These are phyloP conservation scores for Squalus acanthias DNA, from an alignment of 2,797 vertebrate species.

Conservation along the genomic window DNA sequence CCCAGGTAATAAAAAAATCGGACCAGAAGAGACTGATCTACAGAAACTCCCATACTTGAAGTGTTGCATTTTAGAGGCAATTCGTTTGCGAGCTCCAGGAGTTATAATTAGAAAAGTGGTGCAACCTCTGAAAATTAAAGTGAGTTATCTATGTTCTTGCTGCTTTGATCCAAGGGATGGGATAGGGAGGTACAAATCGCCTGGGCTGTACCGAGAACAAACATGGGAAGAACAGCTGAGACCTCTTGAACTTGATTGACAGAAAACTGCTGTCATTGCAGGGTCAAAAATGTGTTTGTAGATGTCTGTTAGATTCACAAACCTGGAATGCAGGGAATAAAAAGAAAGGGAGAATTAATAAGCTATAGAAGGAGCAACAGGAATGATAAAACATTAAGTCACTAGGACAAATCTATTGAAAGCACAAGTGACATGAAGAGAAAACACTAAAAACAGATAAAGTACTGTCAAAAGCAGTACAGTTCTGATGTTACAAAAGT, in stretches of 20 bases:
- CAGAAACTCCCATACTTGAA: conserved; percentile 61
- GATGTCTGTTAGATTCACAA: background rate
- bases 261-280: background rate
- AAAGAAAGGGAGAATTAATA: background rate
- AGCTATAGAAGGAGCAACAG: background rate
- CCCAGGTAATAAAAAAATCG: conserved; percentile 57
- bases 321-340: background rate
- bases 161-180: background rate
- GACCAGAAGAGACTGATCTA: conserved; percentile 57
- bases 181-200: background rate
- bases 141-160: conserved; percentile 44
- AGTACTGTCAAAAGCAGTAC: background rate
- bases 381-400: background rate
- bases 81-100: conserved; percentile 64
- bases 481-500: background rate
- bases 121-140: conserved; percentile 64
- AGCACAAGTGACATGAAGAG: background rate
- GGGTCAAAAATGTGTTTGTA: background rate
- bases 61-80: conserved; percentile 68
- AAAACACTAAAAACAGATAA: background rate
- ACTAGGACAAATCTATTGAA: background rate
- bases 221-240: background rate
- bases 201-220: background rate
- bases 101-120: conserved; percentile 66
- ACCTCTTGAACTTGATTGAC: background rate